A percentile compares a stretch with the other conserved stretches of the same genome.
phyloP scores from a whole-genome alignment of 2,888 invertebrate genomes.

The Arctia plantaginis region DNA sequence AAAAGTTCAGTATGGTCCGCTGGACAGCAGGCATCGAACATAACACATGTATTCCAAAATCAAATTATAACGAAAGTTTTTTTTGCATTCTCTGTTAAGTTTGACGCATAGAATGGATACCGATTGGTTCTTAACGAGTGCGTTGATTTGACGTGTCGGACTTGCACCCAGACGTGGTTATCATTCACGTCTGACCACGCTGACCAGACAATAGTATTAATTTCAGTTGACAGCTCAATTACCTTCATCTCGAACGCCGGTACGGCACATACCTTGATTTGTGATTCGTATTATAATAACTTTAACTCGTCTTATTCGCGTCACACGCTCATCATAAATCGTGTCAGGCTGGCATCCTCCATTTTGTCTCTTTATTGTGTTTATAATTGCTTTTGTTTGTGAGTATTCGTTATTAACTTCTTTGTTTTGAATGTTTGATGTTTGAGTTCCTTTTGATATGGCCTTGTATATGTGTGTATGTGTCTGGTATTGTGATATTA shows the following conservation, averaged over 20 bases:
- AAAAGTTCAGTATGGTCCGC: background rate
- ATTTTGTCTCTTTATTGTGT: conserved; percentile 59
- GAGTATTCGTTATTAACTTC: conserved; percentile 34
- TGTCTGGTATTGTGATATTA: background rate
- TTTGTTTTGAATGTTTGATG: conserved; percentile 6
- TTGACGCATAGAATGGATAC: conserved; percentile 44
- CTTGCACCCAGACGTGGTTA: conserved; percentile 28
- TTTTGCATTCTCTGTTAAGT: conserved; percentile 26
- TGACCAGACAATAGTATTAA: conserved; percentile 72
- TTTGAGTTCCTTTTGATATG: background rate
- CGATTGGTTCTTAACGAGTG: conserved; percentile 52
- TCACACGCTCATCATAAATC: conserved; percentile 62
- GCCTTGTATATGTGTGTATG: background rate
- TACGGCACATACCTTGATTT: conserved; percentile 57
- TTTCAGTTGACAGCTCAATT: conserved; percentile 81
- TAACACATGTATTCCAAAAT: background rate
- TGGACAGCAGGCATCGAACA: background rate
- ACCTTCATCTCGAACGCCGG: conserved; percentile 54
- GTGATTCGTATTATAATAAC: conserved; percentile 64
- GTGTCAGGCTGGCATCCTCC: conserved; percentile 42
- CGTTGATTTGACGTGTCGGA: conserved; percentile 67
- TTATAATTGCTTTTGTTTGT: conserved; percentile 63
- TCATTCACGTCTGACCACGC: conserved; percentile 42
- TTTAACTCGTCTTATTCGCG: conserved; percentile 60
- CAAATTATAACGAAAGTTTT: conserved; percentile 14